Conservation (phyloP, 2,113 vertebrate species). For the Chloebia gouldiae region DNA sequence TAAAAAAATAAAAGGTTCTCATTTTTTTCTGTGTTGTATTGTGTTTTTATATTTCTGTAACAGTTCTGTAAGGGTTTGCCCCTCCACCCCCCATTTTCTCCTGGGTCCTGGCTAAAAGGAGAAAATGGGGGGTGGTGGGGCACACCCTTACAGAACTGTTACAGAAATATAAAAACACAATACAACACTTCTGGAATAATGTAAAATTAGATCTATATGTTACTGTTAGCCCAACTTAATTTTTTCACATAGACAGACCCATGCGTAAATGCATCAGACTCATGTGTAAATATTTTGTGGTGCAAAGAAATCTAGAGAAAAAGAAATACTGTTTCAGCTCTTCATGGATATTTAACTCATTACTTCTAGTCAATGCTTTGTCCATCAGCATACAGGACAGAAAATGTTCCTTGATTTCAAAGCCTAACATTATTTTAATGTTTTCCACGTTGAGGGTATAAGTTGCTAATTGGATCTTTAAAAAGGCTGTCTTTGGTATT, state of each 20-base stretch:
- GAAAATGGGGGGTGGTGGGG: no score
- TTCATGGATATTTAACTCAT: not conserved
- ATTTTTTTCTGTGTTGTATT: not conserved
- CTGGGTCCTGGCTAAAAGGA: no score
- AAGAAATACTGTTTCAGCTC: not conserved
- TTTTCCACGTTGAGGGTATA: not conserved
- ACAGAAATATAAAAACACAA: no score
- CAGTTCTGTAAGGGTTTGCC: no score
- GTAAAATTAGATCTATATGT: not conserved
- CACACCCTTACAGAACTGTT: no score
- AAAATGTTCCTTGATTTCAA: not conserved
- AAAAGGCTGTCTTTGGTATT: slow-evolving; percentile 3
- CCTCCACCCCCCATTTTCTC: no score
- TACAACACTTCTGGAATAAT: not conserved
- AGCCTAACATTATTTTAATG: not conserved
- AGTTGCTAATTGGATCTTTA: slow-evolving; percentile 19
- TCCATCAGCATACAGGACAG: not conserved
- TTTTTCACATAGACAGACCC: not conserved
- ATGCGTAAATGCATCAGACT: not conserved
- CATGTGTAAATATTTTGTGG: not conserved
- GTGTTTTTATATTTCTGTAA: no score
- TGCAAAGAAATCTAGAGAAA: not conserved
- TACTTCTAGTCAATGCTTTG: not conserved
- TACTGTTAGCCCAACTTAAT: not conserved
- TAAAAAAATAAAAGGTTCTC: not conserved